Evolutionary conservation across 2,797 vertebrate species (phyloP), one percentile per base, ranked within the genome.

Genomic region (Notamacropus eugenii): DNA sequence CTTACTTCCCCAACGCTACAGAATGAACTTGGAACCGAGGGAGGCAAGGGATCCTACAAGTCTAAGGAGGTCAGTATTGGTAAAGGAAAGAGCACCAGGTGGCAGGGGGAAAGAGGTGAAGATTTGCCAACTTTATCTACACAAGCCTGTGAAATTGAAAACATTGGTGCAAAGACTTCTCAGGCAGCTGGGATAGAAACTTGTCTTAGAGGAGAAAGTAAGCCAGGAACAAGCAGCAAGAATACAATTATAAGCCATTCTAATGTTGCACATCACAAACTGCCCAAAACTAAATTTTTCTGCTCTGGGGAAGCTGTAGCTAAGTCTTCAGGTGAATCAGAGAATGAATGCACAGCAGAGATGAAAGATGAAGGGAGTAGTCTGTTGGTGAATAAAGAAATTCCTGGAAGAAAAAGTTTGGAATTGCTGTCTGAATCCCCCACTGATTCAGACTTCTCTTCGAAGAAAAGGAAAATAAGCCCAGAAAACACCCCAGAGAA

Each of bases 401-500:
- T 52, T 90, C 97, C 97, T 31, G 98, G 98, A 98, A 98, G 98
- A 96, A 98, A 98, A 97, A 90, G 52, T 2, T 93, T 97, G 55
- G 98, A 98, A 0, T 62, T 95, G 52, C n/a, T 94, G 9, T 94
- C 92, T 95, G 98, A 98, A 93, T 58, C 74, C 54, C 52, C 31
- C 1, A 19, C 6, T 56, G 98, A 98, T 93, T 90, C 95, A 5
- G 91, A 82, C 0, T 1, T 95, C 98, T 96, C 98, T 97, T 95
- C 97, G 97, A 99, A 99, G 98, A 97, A 99, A 99, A 92, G 98
- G 98, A 99, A 98, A 98, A 96, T 95, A 98, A 96, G 98, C 98
- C 29, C 96, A 13, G 67, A 93, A 97, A 91, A 97, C 98, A 58
- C 12, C 19, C 96, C 95, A 67, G 97, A 97, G 0, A 90, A 98